Conservation (phyloP, 1,140 invertebrate genomes). For the Dreissena rostriformis region DNA sequence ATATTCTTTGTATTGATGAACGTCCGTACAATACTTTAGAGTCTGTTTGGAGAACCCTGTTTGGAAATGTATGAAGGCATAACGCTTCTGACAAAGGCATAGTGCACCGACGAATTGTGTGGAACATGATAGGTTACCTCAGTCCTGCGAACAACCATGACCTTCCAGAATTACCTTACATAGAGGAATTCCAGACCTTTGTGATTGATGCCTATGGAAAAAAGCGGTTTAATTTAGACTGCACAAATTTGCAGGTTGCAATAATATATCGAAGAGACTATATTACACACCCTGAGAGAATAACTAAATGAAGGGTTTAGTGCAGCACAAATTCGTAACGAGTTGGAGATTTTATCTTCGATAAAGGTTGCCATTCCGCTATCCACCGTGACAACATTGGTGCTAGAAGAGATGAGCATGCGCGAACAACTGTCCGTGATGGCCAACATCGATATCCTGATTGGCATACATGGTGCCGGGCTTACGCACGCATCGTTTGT, state of each 20-base stretch:
- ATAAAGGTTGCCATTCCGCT: constrained; percentile 36
- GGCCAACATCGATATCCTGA: constrained; percentile 93
- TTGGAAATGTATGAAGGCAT: constrained; percentile 57
- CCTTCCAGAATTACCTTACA: constrained; percentile 57
- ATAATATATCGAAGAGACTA: constrained; percentile 77
- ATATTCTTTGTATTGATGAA: constrained; percentile 73
- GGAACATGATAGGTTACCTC: constrained; percentile 74
- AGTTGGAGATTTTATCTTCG: constrained; percentile 64
- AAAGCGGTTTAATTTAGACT: constrained; percentile 57
- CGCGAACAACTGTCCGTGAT: constrained; percentile 69
- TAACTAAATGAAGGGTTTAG: constrained; percentile 52
- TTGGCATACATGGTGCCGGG: constrained; percentile 98
- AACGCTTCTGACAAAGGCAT: constrained; percentile 40
- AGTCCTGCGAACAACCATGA: constrained; percentile 69
- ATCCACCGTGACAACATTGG: constrained; percentile 59
- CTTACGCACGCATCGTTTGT: constrained; percentile 96
- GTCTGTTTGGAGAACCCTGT: constrained; percentile 69
- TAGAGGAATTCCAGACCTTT: constrained; percentile 75
- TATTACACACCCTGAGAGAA: constrained; percentile 74
- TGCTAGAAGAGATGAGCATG: constrained; percentile 70
- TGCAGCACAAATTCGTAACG: constrained; percentile 74
- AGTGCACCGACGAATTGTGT: constrained; percentile 66
- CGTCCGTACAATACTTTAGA: constrained; percentile 73
- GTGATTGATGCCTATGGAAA: constrained; percentile 64
- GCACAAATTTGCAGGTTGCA: constrained; percentile 65